Percentiles rank a stretch among this genome's conserved stretches.
phyloP scores from a whole-genome alignment of 2,113 vertebrate genomes.

The Festucalex cinctus region DNA sequence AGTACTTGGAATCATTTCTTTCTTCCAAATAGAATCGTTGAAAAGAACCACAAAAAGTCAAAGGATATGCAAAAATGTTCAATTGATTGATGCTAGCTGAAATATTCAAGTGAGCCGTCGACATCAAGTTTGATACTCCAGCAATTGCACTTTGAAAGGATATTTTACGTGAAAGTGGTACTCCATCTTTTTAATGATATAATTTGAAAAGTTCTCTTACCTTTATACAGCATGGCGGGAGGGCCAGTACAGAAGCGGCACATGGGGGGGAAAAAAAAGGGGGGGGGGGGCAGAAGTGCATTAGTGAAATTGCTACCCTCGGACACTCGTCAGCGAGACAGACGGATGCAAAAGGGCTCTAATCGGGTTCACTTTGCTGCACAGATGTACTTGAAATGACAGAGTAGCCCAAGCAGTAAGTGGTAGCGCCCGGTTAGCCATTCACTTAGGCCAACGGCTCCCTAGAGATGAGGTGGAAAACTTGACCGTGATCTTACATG shows the following conservation, averaged over 20 bases:
- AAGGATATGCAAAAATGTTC: background rate
- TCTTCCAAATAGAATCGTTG: too few species aligned
- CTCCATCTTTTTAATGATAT: too few species aligned
- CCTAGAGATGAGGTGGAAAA: background rate
- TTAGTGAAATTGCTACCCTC: slow-evolving; percentile 32
- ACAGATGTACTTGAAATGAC: slow-evolving; percentile 11
- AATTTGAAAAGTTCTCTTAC: slow-evolving; percentile 47
- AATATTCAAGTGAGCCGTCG: too few species aligned
- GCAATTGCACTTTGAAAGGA: background rate
- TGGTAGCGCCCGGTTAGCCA: background rate
- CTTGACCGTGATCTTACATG: background rate
- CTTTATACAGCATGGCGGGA: slow-evolving; percentile 29
- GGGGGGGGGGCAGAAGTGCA: background rate
- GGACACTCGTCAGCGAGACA: slow-evolving; percentile 5
- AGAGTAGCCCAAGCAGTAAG: background rate
- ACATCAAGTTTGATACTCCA: background rate
- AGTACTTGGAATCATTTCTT: too few species aligned
- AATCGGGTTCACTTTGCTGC: slow-evolving; percentile 5
- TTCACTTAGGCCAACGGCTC: background rate
- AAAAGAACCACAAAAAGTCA: too few species aligned
- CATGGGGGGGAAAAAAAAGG: slow-evolving; percentile 23
- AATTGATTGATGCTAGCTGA: background rate
- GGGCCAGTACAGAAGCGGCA: slow-evolving; percentile 11
- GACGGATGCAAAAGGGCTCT: background rate
- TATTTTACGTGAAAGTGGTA: background rate